Percentiles rank a stretch among this genome's conserved stretches.
Conservation (phyloP, 2,888 invertebrate species). For the Gnatocerus cornutus region DNA sequence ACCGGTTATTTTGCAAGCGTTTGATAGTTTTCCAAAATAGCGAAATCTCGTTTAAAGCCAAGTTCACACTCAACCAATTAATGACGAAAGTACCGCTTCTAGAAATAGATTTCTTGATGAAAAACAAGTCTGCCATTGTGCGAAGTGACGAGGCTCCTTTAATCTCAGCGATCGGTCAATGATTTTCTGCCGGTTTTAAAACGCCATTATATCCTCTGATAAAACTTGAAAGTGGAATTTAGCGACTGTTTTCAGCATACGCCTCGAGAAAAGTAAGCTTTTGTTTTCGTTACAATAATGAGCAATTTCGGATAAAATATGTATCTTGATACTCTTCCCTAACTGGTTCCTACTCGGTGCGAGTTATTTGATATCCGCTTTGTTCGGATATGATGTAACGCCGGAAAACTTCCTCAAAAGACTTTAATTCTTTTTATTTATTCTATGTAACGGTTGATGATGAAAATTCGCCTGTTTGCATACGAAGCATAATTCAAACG, state of each 20-base stretch:
- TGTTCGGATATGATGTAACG: conserved; percentile 30
- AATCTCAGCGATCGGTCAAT: conserved; percentile 30
- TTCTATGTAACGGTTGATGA: conserved; percentile 16
- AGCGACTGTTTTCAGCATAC: conserved; percentile 24
- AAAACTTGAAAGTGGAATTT: conserved; percentile 25
- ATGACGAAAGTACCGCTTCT: conserved; percentile 18
- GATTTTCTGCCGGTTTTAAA: conserved; percentile 23
- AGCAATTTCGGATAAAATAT: conserved; percentile 40
- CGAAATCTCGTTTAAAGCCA: conserved; percentile 3
- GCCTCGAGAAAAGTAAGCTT: conserved; percentile 34
- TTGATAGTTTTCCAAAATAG: conserved; percentile 22
- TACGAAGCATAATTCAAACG: conserved; percentile 6
- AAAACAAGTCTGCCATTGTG: conserved; percentile 29
- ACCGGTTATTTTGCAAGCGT: conserved; percentile 7
- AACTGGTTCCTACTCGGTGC: conserved; percentile 24
- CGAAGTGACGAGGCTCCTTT: conserved; percentile 15
- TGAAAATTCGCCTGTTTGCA: conserved; percentile 25
- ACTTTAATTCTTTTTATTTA: conserved; percentile 28
- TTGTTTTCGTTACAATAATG: conserved; percentile 32
- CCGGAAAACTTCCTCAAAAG: conserved; percentile 19
- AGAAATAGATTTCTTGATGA: conserved; percentile 31
- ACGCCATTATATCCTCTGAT: conserved; percentile 23
- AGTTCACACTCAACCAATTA: conserved; percentile 5
- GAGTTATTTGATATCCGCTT: conserved; percentile 36
- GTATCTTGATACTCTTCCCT: conserved; percentile 35